phyloP scores from a whole-genome alignment of 2,888 invertebrate species.

The Ennomos fuscantarius region DNA sequence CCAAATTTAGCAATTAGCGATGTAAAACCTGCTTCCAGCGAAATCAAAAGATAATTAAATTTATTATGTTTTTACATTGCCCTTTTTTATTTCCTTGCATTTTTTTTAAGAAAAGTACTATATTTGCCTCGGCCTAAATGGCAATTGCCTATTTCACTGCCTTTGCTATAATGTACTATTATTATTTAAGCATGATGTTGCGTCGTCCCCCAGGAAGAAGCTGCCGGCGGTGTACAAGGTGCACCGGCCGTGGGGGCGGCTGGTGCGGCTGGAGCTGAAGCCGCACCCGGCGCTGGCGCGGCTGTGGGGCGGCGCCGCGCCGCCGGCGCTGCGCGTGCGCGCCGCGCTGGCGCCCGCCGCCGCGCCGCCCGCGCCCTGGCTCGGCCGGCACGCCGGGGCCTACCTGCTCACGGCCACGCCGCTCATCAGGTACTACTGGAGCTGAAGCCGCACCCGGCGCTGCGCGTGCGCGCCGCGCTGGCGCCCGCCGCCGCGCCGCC shows the following conservation, averaged over 20 bases:
- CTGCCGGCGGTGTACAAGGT: constrained; percentile 93
- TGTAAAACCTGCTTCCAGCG: too few species aligned
- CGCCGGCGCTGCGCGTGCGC: constrained; percentile 89
- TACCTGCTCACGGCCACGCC: constrained; percentile 88
- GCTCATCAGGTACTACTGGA: constrained; percentile 63
- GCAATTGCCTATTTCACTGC: too few species aligned
- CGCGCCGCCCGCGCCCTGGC: constrained; percentile 96
- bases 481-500: constrained; percentile 94
- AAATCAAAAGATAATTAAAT: too few species aligned
- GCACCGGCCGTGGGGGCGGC: constrained; percentile 88
- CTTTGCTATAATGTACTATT: not conserved
- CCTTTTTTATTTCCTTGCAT: too few species aligned
- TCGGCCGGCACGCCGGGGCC: constrained; percentile 87
- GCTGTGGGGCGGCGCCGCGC: constrained; percentile 88
- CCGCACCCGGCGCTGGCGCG: constrained; percentile 92
- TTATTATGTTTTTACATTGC: too few species aligned
- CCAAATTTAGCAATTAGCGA: too few species aligned
- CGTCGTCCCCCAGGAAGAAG: constrained; percentile 84
- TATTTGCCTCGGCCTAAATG: too few species aligned
- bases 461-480: constrained; percentile 89
- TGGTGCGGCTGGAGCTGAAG: constrained; percentile 90
- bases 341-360: constrained; percentile 90
- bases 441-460: constrained; percentile 87
- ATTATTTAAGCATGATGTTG: too few species aligned
- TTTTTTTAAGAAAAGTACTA: too few species aligned